A percentile compares a stretch with the other conserved stretches of the same genome.
These are phyloP conservation scores for Nymphalis c-album DNA, from an alignment of 2,888 invertebrate species.

Conservation along the genomic window DNA sequence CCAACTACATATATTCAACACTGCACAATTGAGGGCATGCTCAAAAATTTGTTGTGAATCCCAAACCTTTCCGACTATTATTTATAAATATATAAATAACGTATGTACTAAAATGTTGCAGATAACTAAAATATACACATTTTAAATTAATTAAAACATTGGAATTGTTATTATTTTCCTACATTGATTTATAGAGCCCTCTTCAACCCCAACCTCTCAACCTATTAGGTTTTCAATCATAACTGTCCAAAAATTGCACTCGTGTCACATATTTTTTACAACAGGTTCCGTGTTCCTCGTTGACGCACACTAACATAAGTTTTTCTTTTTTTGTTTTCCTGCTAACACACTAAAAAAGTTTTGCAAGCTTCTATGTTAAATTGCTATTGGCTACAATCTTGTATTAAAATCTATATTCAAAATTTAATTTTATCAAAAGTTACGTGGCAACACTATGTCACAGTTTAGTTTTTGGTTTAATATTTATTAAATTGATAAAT, in stretches of 20 bases:
- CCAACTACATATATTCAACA: slow-evolving; percentile 49
- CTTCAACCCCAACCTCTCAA: slow-evolving; percentile 23
- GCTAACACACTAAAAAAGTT: slow-evolving; percentile 67
- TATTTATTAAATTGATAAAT: slow-evolving; percentile 11
- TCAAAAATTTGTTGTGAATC: slow-evolving; percentile 65
- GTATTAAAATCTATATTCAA: slow-evolving; percentile 13
- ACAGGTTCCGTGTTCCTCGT: slow-evolving; percentile 33
- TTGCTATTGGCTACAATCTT: slow-evolving; percentile 46
- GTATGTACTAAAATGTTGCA: slow-evolving; percentile 54
- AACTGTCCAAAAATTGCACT: slow-evolving; percentile 19
- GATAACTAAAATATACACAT: slow-evolving; percentile 41
- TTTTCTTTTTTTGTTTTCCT: slow-evolving; percentile 54
- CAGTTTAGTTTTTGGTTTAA: slow-evolving; percentile 9
- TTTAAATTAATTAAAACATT: slow-evolving; percentile 39
- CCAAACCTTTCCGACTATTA: slow-evolving; percentile 57
- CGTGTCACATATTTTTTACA: slow-evolving; percentile 32
- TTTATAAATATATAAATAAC: slow-evolving; percentile 53
- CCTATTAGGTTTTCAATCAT: slow-evolving; percentile 13
- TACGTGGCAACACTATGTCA: slow-evolving; percentile 25
- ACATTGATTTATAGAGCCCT: slow-evolving; percentile 28
- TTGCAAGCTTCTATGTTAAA: slow-evolving; percentile 61
- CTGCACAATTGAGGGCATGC: slow-evolving; percentile 74
- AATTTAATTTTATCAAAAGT: not conserved
- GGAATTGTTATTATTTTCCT: slow-evolving; percentile 40
- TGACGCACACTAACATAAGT: slow-evolving; percentile 42